A percentile compares a stretch with the other conserved stretches of the same genome.
Conservation (phyloP, 2,797 vertebrate species). For the Myotis myotis region DNA sequence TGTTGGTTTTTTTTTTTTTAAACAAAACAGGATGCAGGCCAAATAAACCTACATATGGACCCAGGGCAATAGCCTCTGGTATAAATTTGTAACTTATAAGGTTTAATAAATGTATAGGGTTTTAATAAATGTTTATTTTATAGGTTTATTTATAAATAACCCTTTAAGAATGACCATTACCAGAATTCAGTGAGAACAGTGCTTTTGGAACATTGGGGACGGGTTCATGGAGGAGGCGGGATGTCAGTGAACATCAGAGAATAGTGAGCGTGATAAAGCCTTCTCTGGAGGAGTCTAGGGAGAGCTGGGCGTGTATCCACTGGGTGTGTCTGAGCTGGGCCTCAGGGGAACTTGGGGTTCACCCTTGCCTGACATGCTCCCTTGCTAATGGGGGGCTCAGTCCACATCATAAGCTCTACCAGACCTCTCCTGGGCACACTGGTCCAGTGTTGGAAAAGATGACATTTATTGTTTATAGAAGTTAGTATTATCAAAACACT, state of each 20-base stretch:
- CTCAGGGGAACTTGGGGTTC: not conserved
- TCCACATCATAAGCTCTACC: not conserved
- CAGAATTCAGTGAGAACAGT: not conserved
- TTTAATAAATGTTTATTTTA: not conserved
- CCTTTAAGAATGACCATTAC: not conserved
- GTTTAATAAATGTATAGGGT: not conserved
- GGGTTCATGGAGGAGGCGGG: not conserved
- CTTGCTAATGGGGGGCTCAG: not conserved
- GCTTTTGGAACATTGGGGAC: not conserved
- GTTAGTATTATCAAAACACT: not conserved
- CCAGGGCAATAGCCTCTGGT: not conserved
- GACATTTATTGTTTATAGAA: not conserved
- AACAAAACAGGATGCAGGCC: not conserved
- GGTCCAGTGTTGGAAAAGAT: not conserved
- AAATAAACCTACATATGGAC: not conserved
- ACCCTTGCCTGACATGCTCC: not conserved
- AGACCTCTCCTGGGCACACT: not conserved
- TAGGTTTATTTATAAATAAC: not conserved
- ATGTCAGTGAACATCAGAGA: not conserved
- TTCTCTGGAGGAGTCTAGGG: not conserved
- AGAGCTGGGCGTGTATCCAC: not conserved
- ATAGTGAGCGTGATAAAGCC: rapidly evolving
- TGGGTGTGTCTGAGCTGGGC: not conserved
- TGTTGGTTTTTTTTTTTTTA: not conserved
- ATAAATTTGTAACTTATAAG: not conserved